phyloP scores from a whole-genome alignment of 2,888 invertebrate species.

The Habroteleia sp. region DNA sequence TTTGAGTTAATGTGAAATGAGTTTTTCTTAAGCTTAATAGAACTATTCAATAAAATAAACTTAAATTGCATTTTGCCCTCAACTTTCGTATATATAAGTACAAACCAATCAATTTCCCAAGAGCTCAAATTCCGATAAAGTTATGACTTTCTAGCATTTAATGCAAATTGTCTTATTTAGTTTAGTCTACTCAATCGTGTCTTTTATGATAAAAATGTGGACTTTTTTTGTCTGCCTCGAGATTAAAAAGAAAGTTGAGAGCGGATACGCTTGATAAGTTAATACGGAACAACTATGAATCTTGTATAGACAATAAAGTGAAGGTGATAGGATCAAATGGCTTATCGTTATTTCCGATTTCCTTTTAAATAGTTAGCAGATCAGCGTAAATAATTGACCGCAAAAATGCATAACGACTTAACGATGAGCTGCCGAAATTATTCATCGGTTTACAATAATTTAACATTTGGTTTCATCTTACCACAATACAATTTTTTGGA shows the following conservation, averaged over 20 bases:
- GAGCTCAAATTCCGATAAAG: slow-evolving; percentile 10
- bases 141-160: slow-evolving; percentile 38
- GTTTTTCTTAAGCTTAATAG: too few relatives aligned
- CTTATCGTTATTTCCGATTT: slow-evolving; percentile 45
- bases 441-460: too few relatives aligned
- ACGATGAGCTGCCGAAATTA: slow-evolving; percentile 4
- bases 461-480: slow-evolving; percentile 1
- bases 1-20: too few relatives aligned
- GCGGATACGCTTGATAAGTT: slow-evolving; percentile 34
- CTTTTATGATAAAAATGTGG: slow-evolving; percentile 35
- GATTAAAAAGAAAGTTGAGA: slow-evolving; percentile 58
- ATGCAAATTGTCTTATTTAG: slow-evolving; percentile 24
- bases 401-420: slow-evolving; percentile 26
- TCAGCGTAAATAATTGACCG: slow-evolving; percentile 22
- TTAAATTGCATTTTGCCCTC: too few relatives aligned
- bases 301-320: slow-evolving; percentile 23
- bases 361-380: slow-evolving; percentile 16
- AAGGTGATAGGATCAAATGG: slow-evolving; percentile 46
- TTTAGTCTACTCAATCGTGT: slow-evolving; percentile 39
- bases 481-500: too few relatives aligned
- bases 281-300: slow-evolving; percentile 46
- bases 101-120: neutral
- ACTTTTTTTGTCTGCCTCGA: slow-evolving; percentile 27
- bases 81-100: too few relatives aligned
- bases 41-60: too few relatives aligned